Evolutionary conservation across 2,797 vertebrate genomes (phyloP), one percentile per base, ranked within the genome.

Genomic region (Saxicola maurus): DNA sequence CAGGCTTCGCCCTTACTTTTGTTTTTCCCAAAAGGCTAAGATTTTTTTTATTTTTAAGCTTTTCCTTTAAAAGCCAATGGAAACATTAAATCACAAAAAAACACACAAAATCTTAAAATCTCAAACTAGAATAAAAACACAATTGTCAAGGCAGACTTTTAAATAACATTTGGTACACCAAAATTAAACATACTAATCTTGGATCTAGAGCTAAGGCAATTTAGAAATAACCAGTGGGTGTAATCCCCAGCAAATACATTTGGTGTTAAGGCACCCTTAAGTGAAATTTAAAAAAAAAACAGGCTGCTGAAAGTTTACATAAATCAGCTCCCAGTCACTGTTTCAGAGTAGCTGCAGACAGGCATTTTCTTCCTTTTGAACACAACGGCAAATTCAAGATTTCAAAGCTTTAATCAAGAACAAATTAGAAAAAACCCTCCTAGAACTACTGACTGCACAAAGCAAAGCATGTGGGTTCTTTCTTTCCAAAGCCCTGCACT

Each of bases 131-230:
- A 46, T 49, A 33, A 69, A 57, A 73, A 25, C 23, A 62, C 5
- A 74, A 76, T 18, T 79, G 45, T 27, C 73, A 82, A 69, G 15
- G 23, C 18, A 57, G 55, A 42, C 15, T 56, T 82, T 43, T 23
- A 83, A 81, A 35, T 74, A 91, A 69, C 23, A 43, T 76, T 78
- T 73, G 31, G n/a, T 53, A 19, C 37, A 65, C 25, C n/a, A 68
- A 66, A 86, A 82, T 86, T 46, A 57, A 78, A 65, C 40, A 40
- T 18, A 42, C 48, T 83, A 66, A 79, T 49, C 45, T 56, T 90
- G 64, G 82, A 59, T 55, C 13, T 73, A 45, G 37, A 88, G 37
- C 37, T 55, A 66, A 69, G 24, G 38, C 31, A 86, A 84, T 82
- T 42, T 48, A 79, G 49, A 84, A 86, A 42, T 64, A 88, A 77